These are phyloP conservation scores for Paedocypris sp. DNA, from an alignment of 2,113 vertebrate species.

Conservation along the genomic window DNA sequence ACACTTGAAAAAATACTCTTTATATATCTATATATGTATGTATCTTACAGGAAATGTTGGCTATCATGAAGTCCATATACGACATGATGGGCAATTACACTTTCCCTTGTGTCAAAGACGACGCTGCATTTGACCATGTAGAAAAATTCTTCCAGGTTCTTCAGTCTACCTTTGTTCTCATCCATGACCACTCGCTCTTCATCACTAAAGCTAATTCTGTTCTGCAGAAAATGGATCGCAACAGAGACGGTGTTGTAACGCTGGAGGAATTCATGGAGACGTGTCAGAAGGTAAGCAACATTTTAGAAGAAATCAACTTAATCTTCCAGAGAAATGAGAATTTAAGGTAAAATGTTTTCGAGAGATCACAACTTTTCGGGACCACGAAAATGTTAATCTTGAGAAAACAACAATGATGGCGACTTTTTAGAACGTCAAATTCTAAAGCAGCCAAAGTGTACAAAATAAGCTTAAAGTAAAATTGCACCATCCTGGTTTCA, in stretches of 20 bases:
- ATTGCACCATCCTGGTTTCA: no score
- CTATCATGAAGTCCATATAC: conserved; percentile 83
- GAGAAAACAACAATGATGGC: no score
- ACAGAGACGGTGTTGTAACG: conserved; percentile 83
- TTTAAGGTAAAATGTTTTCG: background rate
- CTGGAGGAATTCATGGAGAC: conserved; percentile 91
- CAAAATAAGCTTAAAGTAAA: no score
- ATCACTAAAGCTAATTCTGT: background rate
- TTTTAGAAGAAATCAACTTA: background rate
- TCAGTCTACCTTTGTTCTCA: no score
- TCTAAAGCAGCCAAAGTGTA: no score
- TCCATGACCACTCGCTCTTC: background rate
- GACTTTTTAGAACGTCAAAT: no score
- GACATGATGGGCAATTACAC: conserved; percentile 87
- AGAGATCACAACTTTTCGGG: background rate
- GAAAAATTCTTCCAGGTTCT: conserved; percentile 83
- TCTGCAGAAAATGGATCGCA: conserved; percentile 55
- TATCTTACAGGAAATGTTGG: conserved; percentile 72
- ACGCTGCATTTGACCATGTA: conserved; percentile 73
- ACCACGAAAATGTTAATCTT: no score
- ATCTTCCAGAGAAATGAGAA: no score
- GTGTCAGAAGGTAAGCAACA: conserved; percentile 68
- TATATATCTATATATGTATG: background rate
- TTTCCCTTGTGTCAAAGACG: conserved; percentile 72
- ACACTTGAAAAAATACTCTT: background rate